Base-by-base conservation (phyloP, 1,140 invertebrate species). In the Parasteatoda tepidariorum region DNA sequence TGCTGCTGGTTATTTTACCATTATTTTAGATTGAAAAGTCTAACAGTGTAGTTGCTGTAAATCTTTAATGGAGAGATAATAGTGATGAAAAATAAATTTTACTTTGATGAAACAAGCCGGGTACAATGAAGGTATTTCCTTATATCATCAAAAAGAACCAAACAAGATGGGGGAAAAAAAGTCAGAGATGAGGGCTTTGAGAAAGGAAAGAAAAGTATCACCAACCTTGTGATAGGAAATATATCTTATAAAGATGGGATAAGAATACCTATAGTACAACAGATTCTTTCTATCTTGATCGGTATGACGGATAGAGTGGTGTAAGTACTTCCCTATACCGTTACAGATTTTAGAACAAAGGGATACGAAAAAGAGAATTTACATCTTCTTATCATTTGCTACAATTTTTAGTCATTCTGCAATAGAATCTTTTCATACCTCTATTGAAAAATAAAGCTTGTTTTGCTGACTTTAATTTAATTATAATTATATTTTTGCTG, bases 221-320 rank as follows among this genome's bases (percentile, higher is more conserved):
- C 55, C 38, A 26, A 79, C 75, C 75, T 79, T 57, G 41, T 79
- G 75, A 79, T 79, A 67, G 75, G 75, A 62, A 26, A 62, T 62
- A 62, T 62, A 79, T 79, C 75, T 66, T 79, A 79, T 79, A 79
- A 79, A 48, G 64, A 48, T 30, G 64, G 75, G 67, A 66, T 62
- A 55, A 66, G 75, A 79, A 79, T 79, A 79, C 75, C 66, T 79
- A 79, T 79, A 79, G 67, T 79, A 67, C 75, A 48, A 79, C 75
- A 79, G 75, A 48, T 79, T 41, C 38, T 62, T 41, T 30, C 62
- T 26, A 24, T 13, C 38, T 31, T 9, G 5, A 24, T 9, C 15
- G n/a, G 22, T 61, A 0, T 22, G 33, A 1, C 26, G 41, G 28
- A 38, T n/a, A 79, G 1, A 66, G 62, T 24, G 75, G 75, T 18